These are phyloP conservation scores for Epinephelus fuscoguttatus DNA, from an alignment of 2,113 vertebrate species.

Conservation along the genomic window DNA sequence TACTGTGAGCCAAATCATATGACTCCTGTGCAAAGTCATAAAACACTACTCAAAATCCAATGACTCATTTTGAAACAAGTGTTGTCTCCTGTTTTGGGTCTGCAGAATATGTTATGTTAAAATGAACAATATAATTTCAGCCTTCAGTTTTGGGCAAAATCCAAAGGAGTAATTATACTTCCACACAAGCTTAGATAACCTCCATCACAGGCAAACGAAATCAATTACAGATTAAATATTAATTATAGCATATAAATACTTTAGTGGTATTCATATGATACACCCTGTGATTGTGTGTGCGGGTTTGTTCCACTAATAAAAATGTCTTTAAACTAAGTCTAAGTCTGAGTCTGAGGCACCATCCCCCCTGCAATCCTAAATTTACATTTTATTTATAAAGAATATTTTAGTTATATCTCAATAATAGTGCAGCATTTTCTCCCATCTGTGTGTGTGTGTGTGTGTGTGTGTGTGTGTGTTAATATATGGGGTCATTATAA, in stretches of 20 bases:
- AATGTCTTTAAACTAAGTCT: not conserved
- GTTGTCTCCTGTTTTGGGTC: not conserved
- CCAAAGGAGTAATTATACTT: not conserved
- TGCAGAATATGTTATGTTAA: not conserved
- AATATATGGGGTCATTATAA: slow-evolving; percentile 71
- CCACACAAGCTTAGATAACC: not conserved
- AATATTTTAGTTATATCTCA: slow-evolving; percentile 21
- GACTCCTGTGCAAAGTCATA: not conserved
- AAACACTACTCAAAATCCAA: not conserved
- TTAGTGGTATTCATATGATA: not conserved
- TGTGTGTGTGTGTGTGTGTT: slow-evolving; percentile 33
- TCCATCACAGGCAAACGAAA: not conserved
- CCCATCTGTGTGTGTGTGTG: slow-evolving; percentile 19
- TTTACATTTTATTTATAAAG: slow-evolving; percentile 10
- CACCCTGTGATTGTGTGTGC: not conserved
- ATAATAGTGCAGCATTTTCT: slow-evolving; percentile 15
- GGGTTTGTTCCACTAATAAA: slow-evolving; percentile 10
- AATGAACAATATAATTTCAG: not conserved
- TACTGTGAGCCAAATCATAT: not conserved
- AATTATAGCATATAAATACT: slow-evolving; percentile 24
- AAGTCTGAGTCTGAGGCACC: not conserved
- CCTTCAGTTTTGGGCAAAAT: not conserved
- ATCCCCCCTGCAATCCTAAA: slow-evolving; percentile 2
- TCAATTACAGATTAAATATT: slow-evolving; percentile 31
- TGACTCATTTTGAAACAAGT: not conserved